Evolutionary conservation across 2,113 vertebrate species (phyloP).

Genomic region (Colinus virginianus): DNA sequence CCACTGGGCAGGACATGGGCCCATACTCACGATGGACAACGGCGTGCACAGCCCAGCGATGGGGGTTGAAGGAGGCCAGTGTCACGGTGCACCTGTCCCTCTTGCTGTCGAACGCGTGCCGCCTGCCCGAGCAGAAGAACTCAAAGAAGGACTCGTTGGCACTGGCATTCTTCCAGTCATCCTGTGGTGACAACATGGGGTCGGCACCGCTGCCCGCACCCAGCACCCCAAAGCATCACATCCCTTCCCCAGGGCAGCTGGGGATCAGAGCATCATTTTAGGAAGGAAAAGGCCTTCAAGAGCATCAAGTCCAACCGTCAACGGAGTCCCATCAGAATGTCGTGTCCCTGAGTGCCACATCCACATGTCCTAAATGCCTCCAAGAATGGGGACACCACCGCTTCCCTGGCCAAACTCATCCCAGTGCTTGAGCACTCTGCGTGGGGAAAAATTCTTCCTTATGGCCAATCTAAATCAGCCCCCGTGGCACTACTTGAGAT

Average conservation of each 20-base stretch:
- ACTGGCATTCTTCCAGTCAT: accelerated
- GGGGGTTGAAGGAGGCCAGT: neutral
- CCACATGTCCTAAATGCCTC: neutral
- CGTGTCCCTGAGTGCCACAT: neutral
- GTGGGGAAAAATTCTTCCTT: neutral
- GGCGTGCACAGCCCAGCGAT: neutral
- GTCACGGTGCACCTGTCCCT: conserved; percentile 49
- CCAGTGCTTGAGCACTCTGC: neutral
- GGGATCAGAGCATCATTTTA: neutral
- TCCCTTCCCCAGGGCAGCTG: neutral
- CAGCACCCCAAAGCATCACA: neutral
- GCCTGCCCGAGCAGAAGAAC: conserved; percentile 66
- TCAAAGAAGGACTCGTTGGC: neutral
- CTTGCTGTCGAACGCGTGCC: conserved; percentile 30
- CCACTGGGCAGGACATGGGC: neutral
- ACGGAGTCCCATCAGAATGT: neutral
- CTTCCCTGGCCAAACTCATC: neutral
- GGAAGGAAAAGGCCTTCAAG: neutral
- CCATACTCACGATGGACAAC: conserved; percentile 24
- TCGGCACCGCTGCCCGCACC: neutral
- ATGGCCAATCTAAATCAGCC: neutral
- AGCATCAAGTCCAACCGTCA: neutral
- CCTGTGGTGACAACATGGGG: neutral
- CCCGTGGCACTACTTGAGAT: neutral
- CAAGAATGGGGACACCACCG: neutral